A percentile compares a stretch with the other conserved stretches of the same genome.
phyloP scores from a whole-genome alignment of 2,888 invertebrate species.

The Polyommatus iphigenia region DNA sequence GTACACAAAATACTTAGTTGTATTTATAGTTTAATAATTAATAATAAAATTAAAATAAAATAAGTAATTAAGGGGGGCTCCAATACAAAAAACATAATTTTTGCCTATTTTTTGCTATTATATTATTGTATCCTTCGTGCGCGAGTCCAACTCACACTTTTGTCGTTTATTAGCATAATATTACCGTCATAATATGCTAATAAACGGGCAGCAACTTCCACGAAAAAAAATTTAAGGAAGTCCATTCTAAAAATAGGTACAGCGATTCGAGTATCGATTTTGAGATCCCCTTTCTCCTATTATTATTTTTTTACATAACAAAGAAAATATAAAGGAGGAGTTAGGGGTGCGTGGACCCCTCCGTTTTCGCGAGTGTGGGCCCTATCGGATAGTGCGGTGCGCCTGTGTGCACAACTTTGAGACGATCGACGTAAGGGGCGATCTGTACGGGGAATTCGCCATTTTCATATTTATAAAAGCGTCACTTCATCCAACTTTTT shows the following conservation, averaged over 20 bases:
- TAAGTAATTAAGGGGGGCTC: too few relatives aligned
- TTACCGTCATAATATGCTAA: not conserved
- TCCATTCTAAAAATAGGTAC: slow-evolving; percentile 53
- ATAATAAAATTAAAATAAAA: too few relatives aligned
- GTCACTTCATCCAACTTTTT: slow-evolving; percentile 32
- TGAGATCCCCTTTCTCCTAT: slow-evolving; percentile 75
- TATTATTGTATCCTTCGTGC: too few relatives aligned
- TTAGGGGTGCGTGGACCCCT: slow-evolving; percentile 70
- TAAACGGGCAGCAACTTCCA: not conserved
- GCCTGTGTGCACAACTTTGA: slow-evolving; percentile 61
- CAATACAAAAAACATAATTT: too few relatives aligned
- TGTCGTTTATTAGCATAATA: too few relatives aligned
- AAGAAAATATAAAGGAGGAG: slow-evolving; percentile 79
- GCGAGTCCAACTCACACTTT: too few relatives aligned
- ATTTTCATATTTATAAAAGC: slow-evolving; percentile 35
- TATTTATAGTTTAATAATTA: too few relatives aligned
- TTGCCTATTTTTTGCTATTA: too few relatives aligned
- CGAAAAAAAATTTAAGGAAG: slow-evolving; percentile 36
- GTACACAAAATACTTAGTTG: too few relatives aligned
- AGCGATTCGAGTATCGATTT: slow-evolving; percentile 74
- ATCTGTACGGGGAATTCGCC: slow-evolving; percentile 51
- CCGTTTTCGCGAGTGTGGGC: slow-evolving; percentile 50
- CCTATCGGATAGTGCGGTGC: slow-evolving; percentile 44
- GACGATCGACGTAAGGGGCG: slow-evolving; percentile 77
- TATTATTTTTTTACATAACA: slow-evolving; percentile 79